Evolutionary conservation across 2,888 invertebrate genomes (phyloP).

Genomic region (Athalia circularis): DNA sequence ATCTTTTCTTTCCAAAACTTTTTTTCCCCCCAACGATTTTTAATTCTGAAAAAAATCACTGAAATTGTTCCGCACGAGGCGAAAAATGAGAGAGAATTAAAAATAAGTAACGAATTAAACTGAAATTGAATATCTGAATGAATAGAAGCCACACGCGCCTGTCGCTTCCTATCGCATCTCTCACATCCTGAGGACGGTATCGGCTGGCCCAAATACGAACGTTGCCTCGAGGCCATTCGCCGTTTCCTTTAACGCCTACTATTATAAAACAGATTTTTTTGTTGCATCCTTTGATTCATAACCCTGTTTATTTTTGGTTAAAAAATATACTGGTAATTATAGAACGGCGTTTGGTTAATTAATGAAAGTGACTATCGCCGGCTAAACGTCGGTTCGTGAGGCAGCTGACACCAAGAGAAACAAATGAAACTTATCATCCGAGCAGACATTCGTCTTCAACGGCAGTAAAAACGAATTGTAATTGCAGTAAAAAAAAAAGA

Average conservation of each 20-base stretch:
- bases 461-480: slow-evolving; percentile 17
- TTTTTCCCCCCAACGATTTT: no score
- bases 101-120: slow-evolving; percentile 27
- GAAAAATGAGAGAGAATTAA: background rate
- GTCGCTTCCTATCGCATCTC: slow-evolving; percentile 57
- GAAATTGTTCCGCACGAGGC: background rate
- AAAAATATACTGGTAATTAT: background rate
- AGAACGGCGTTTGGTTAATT: background rate
- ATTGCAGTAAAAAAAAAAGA: slow-evolving; percentile 3
- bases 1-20: no score
- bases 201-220: slow-evolving; percentile 67
- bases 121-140: slow-evolving; percentile 61
- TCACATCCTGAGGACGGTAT: slow-evolving; percentile 63
- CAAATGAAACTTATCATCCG: background rate
- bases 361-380: slow-evolving; percentile 2
- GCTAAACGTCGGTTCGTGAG: slow-evolving; percentile 5
- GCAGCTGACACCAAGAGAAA: slow-evolving; percentile 15
- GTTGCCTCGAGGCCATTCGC: slow-evolving; percentile 65
- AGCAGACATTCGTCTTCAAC: slow-evolving; percentile 6
- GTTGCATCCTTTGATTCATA: slow-evolving; percentile 3
- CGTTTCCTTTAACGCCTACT: slow-evolving; percentile 68
- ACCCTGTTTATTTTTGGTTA: slow-evolving; percentile 8
- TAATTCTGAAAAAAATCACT: background rate
- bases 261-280: slow-evolving; percentile 12
- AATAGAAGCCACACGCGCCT: slow-evolving; percentile 58